phyloP scores from a whole-genome alignment of 1,140 invertebrate genomes.

The Pachyrhynchus sulphureomaculatus region DNA sequence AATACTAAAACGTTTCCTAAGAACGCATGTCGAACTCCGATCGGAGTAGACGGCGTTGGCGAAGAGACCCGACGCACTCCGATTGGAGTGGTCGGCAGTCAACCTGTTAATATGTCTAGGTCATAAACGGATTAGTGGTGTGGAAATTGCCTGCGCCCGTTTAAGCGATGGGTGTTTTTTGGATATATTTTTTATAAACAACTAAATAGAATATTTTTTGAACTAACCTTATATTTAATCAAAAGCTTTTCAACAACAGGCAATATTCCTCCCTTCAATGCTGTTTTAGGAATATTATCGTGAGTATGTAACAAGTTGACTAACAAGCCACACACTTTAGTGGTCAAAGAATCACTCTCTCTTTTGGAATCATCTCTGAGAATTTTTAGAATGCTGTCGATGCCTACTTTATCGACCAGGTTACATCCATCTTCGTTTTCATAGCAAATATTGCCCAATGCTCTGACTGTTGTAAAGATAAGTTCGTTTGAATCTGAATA shows the following conservation, averaged over 20 bases:
- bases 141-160: too few species aligned
- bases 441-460: conserved; percentile 85
- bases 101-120: too few species aligned
- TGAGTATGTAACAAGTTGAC: conserved; percentile 79
- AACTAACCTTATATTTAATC: conserved; percentile 33
- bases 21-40: too few species aligned
- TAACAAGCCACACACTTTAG: conserved; percentile 62
- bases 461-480: conserved; percentile 72
- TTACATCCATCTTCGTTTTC: conserved; percentile 75
- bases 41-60: too few species aligned
- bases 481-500: conserved; percentile 51
- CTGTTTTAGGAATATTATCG: conserved; percentile 64
- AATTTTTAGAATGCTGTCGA: conserved; percentile 56
- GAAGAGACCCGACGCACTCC: too few species aligned
- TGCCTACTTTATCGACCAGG: conserved; percentile 61
- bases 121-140: too few species aligned
- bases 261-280: conserved; percentile 68
- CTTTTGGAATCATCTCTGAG: conserved; percentile 48
- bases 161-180: too few species aligned
- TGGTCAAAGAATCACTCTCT: conserved; percentile 30
- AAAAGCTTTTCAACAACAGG: conserved; percentile 58
- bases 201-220: too few species aligned
- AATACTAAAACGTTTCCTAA: too few species aligned
- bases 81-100: too few species aligned
- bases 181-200: too few species aligned